Evolutionary conservation across 2,797 vertebrate species (phyloP).

Genomic region (Myiothlypis chrysogaster): DNA sequence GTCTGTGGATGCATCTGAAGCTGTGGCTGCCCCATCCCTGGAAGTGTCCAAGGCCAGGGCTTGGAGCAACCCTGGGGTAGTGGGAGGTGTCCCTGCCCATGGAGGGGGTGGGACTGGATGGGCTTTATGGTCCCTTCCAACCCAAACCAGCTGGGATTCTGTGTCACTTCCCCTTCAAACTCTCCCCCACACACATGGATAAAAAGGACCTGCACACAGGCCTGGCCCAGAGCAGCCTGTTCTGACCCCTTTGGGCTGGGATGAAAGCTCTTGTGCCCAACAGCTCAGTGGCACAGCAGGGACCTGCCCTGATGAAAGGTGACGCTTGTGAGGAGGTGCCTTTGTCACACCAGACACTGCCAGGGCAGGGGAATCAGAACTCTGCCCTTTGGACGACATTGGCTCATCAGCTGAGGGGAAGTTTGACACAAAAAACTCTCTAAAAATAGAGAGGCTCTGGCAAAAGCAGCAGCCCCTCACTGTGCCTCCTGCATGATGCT

Average conservation of each 20-base stretch:
- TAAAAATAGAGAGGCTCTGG: constrained; percentile 45
- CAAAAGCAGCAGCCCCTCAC: neutral
- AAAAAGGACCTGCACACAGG: neutral
- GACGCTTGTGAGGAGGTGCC: neutral
- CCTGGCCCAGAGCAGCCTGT: neutral
- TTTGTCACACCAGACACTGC: neutral
- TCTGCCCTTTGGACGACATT: constrained; percentile 17
- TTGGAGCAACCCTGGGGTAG: accelerated
- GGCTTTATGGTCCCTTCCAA: neutral
- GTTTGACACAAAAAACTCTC: constrained; percentile 8
- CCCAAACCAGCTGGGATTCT: neutral
- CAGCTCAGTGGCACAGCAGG: neutral
- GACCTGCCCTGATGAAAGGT: neutral
- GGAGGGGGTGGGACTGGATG: neutral
- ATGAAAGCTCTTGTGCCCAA: neutral
- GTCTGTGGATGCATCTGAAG: neutral
- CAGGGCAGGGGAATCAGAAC: neutral
- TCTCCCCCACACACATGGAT: accelerated
- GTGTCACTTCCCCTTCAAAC: neutral
- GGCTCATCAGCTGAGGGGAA: neutral
- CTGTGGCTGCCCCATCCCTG: neutral
- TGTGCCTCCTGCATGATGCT: neutral
- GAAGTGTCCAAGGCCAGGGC: neutral
- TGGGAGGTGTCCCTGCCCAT: neutral
- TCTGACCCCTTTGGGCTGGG: neutral